A percentile compares a stretch with the other conserved stretches of the same genome.
Evolutionary conservation across 2,797 vertebrate genomes (phyloP).

Genomic region (Pseudopleuronectes americanus): DNA sequence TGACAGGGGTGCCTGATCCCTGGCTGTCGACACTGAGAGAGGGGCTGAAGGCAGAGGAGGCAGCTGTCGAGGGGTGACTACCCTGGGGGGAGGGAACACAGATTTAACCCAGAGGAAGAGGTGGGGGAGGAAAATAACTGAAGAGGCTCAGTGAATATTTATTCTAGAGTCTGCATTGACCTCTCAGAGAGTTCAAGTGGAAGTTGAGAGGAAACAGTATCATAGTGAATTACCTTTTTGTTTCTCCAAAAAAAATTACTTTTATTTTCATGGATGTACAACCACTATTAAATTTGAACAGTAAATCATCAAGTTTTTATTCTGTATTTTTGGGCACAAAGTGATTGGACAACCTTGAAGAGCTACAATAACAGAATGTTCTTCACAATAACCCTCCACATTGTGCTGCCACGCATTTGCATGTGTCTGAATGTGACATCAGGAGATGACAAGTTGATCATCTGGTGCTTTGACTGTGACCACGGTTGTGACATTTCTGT

Average conservation of each 20-base stretch:
- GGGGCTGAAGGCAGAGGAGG: slow-evolving; percentile 87
- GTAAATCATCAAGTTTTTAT: too few relatives aligned
- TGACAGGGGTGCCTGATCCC: slow-evolving; percentile 86
- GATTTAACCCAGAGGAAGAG: slow-evolving; percentile 1
- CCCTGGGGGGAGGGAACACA: slow-evolving; percentile 74
- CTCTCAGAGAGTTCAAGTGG: slow-evolving; percentile 1
- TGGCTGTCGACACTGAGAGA: slow-evolving; percentile 87
- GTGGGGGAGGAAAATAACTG: not conserved
- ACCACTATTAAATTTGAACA: too few relatives aligned
- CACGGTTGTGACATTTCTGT: too few relatives aligned
- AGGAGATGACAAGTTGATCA: too few relatives aligned
- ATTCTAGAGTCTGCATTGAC: not conserved
- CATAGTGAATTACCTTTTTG: not conserved
- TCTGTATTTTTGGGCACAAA: too few relatives aligned
- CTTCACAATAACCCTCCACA: too few relatives aligned
- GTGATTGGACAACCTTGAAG: too few relatives aligned
- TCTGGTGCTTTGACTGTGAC: too few relatives aligned
- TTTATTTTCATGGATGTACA: too few relatives aligned
- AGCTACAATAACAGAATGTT: too few relatives aligned
- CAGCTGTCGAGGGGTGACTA: slow-evolving; percentile 85
- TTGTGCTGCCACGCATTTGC: too few relatives aligned
- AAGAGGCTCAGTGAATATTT: not conserved
- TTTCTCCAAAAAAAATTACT: not conserved
- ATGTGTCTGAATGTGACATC: not conserved
- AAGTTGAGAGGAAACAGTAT: not conserved